Percentiles rank a stretch among this genome's conserved stretches.
phyloP scores from a whole-genome alignment of 1,140 invertebrate genomes.

The Drosophila kohkoa region DNA sequence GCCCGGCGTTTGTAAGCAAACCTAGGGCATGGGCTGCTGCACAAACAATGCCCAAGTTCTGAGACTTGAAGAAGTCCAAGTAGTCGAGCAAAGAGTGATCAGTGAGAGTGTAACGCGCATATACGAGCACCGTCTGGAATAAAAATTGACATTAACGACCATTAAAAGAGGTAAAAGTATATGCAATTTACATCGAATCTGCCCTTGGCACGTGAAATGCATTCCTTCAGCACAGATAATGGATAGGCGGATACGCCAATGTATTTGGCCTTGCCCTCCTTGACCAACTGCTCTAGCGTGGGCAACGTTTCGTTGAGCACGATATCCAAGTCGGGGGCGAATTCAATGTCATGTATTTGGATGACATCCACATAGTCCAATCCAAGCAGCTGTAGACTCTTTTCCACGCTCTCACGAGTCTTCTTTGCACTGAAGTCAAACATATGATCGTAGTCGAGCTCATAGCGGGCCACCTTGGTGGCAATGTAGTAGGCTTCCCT shows the following conservation, averaged over 20 bases:
- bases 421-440: constrained; percentile 94
- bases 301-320: constrained; percentile 95
- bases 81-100: constrained; percentile 92
- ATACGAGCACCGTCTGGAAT: constrained; percentile 91
- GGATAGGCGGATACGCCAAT: constrained; percentile 97
- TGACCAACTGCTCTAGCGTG: constrained; percentile 89
- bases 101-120: constrained; percentile 91
- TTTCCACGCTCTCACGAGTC: constrained; percentile 90
- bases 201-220: constrained; percentile 86
- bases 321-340: constrained; percentile 91
- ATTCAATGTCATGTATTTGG: constrained; percentile 96
- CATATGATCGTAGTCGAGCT: constrained; percentile 89
- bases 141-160: neutral
- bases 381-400: constrained; percentile 90
- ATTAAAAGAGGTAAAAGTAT: no score
- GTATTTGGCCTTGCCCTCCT: constrained; percentile 91
- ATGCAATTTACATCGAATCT: constrained; percentile 68
- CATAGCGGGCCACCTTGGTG: constrained; percentile 96
- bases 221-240: constrained; percentile 90
- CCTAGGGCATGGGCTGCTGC: constrained; percentile 93
- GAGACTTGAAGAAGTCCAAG: constrained; percentile 89
- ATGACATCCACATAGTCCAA: constrained; percentile 95
- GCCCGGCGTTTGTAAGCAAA: constrained; percentile 90
- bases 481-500: constrained; percentile 94
- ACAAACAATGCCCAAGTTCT: constrained; percentile 92